Percentiles rank a stretch among this genome's conserved stretches.
These are phyloP conservation scores for Thymelicus lineola DNA, from an alignment of 2,888 invertebrate species.

Conservation along the genomic window DNA sequence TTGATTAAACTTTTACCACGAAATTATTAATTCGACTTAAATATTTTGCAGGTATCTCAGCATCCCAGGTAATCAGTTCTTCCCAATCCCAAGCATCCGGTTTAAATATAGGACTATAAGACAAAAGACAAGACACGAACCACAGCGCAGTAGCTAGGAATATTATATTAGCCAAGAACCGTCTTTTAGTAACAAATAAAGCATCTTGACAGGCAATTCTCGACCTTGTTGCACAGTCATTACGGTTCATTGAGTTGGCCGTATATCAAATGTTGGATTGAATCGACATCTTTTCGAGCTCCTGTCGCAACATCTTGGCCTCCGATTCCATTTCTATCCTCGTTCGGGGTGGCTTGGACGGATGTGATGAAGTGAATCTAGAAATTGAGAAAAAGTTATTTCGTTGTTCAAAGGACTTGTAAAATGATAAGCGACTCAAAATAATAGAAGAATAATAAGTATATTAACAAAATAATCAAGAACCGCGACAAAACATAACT, in stretches of 20 bases:
- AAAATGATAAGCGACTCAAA: no score
- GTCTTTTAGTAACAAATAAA: no score
- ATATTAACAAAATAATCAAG: no score
- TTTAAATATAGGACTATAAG: not conserved
- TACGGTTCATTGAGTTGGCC: not conserved
- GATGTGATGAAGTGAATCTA: constrained; percentile 70
- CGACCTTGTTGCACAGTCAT: not conserved
- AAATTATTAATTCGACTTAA: not conserved
- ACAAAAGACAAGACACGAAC: no score
- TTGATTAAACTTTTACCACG: not conserved
- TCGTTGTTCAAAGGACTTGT: not conserved
- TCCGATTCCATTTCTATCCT: constrained; percentile 87
- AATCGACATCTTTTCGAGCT: constrained; percentile 55
- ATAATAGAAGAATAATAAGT: no score
- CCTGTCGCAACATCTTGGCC: constrained; percentile 73
- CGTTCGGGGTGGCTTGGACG: constrained; percentile 74
- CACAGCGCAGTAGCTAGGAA: no score
- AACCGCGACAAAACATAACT: no score
- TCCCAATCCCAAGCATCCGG: not conserved
- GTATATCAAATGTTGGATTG: constrained; percentile 18
- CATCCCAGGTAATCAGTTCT: no score
- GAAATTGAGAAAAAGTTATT: not conserved
- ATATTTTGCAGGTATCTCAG: not conserved
- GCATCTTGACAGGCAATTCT: not conserved
- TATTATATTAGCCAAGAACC: no score